Evolutionary conservation across 2,113 vertebrate species (phyloP).

Genomic region (Caloenas nicobarica): DNA sequence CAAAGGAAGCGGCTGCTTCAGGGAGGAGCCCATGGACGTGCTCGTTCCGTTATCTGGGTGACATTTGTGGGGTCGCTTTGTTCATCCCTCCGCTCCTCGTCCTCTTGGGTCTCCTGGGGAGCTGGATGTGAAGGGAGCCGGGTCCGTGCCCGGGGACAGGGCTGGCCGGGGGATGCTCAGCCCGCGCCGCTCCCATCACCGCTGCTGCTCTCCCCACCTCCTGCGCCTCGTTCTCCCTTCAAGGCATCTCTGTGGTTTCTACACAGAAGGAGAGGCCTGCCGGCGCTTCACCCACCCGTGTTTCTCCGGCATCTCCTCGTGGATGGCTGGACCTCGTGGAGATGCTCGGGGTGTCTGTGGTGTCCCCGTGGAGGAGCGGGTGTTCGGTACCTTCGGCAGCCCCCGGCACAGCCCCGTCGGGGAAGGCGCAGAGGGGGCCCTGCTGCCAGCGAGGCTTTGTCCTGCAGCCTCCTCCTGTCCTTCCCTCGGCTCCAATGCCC

Average conservation of each 20-base stretch:
- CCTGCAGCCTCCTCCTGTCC: neutral
- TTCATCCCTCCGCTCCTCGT: neutral
- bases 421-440: neutral
- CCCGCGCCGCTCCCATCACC: neutral
- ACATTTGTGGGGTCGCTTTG: neutral
- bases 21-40: neutral
- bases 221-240: neutral
- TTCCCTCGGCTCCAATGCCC: neutral
- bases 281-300: neutral
- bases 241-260: neutral
- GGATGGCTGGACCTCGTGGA: rapidly evolving
- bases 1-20: constrained; percentile 31
- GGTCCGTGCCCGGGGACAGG: neutral
- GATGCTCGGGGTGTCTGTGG: neutral
- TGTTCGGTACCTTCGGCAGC: neutral
- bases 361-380: rapidly evolving
- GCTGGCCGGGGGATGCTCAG: neutral
- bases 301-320: neutral
- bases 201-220: neutral
- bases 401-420: rapidly evolving
- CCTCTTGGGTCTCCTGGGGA: neutral
- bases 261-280: neutral
- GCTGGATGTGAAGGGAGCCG: neutral
- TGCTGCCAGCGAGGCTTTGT: neutral
- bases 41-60: neutral